phyloP scores from a whole-genome alignment of 2,113 vertebrate species.

The Speoplatyrhinus poulsoni region DNA sequence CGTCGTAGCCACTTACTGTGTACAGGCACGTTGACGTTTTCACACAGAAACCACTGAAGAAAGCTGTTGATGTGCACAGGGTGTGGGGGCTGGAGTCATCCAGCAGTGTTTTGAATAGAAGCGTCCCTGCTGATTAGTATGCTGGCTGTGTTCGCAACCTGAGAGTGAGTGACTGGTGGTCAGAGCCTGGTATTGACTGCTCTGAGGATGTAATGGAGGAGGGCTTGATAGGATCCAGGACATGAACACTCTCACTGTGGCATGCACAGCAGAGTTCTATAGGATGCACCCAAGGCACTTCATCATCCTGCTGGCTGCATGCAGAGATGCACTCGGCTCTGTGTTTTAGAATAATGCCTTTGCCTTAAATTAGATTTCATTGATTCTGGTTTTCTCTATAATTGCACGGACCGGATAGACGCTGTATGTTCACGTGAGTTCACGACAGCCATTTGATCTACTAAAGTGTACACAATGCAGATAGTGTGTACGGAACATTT shows the following conservation, averaged over 20 bases:
- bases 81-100: conserved; percentile 47
- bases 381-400: conserved; percentile 63
- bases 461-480: no score
- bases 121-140: conserved; percentile 59
- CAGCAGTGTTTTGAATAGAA: conserved; percentile 1
- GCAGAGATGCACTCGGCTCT: conserved; percentile 44
- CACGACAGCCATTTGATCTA: conserved; percentile 9
- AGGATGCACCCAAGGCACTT: conserved; percentile 60
- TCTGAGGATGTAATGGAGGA: conserved; percentile 72
- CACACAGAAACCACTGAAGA: conserved; percentile 27
- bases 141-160: conserved; percentile 57
- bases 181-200: conserved; percentile 71
- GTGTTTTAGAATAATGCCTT: conserved; percentile 68
- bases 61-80: conserved; percentile 36
- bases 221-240: conserved; percentile 68
- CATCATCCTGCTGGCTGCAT: conserved; percentile 61
- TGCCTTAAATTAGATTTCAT: conserved; percentile 69
- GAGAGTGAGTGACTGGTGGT: conserved; percentile 69
- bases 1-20: neutral
- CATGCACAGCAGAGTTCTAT: conserved; percentile 61
- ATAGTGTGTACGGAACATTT: no score
- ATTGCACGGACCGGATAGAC: conserved; percentile 60
- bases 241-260: conserved; percentile 63
- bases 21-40: neutral
- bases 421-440: conserved; percentile 54